Evolutionary conservation across 1,140 invertebrate genomes (phyloP), one percentile per base, ranked within the genome.

Genomic region (Drosophila novamexicana): DNA sequence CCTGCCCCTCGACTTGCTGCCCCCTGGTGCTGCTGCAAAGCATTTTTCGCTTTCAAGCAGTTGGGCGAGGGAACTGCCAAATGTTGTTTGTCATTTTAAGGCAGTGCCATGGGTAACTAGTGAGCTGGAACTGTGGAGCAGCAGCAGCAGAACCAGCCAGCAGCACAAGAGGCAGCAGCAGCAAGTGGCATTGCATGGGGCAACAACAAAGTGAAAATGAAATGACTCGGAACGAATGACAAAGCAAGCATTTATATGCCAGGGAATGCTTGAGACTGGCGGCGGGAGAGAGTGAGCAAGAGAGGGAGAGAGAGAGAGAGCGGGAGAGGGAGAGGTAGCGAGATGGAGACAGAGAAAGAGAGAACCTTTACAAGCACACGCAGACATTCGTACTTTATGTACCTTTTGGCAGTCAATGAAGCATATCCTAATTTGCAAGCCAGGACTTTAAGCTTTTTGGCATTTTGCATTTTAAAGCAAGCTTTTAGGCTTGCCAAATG

Each of bases 41-140:
- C 83, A 88, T 85, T 88, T 83, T 89, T 83, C 83, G 84, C 73
- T 79, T 83, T 69, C 70, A 77, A 68, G 47, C 36, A 57, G 52
- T 39, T 53, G 54, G 64, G 45, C 73, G 47, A 44, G 69, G 64
- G 36, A 68, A 47, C 70, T 73, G 86, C 72, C 74, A 85, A 88
- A 77, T 88, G 83, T 88, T 88, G 84, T 88, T 88, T 88, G 84
- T 88, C 84, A 89, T 88, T 88, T 88, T 84, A 88, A 88, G 84
- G 79, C 84, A 78, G 77, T 66, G 66, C 84, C 84, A 81, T 79
- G 84, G 79, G 79, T 89, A 82, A 81, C 83, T 88, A 88, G 83
- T 89, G 84, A 89, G 84, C 77, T 89, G 84, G 84, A 89, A 89
- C 84, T 89, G 81, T 78, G 70, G 73, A 68, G 42, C 75, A 65